These are phyloP conservation scores for Copsychus sechellarum DNA, from an alignment of 2,113 vertebrate genomes.

Conservation along the genomic window DNA sequence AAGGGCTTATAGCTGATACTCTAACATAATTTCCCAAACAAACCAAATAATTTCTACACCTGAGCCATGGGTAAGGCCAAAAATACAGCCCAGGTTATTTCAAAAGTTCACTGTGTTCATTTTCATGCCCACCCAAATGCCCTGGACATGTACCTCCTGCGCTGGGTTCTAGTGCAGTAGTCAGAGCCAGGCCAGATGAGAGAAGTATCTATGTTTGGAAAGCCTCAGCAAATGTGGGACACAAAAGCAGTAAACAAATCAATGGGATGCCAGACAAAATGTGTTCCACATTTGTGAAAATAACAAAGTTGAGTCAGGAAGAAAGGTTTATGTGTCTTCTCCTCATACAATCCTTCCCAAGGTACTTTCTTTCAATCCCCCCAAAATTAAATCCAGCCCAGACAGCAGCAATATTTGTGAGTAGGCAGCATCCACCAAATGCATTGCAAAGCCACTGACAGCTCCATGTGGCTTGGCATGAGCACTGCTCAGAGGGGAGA, in stretches of 20 bases:
- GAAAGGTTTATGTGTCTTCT: conserved; percentile 54
- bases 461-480: not conserved
- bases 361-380: conserved; percentile 2
- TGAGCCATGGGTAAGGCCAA: not conserved
- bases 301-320: conserved; percentile 30
- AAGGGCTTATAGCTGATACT: not conserved
- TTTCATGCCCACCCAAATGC: not conserved
- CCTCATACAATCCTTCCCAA: conserved; percentile 22
- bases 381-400: conserved; percentile 20
- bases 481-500: fast-evolving
- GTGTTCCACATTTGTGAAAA: conserved; percentile 51
- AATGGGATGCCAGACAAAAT: conserved; percentile 50
- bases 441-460: not conserved
- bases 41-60: not conserved
- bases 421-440: fast-evolving
- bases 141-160: not conserved
- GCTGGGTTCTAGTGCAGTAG: not conserved
- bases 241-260: conserved; percentile 60
- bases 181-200: conserved; percentile 41
- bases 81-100: not conserved
- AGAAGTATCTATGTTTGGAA: conserved; percentile 32
- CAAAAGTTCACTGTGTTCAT: not conserved
- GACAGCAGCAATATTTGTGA: conserved; percentile 16
- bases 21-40: not conserved
- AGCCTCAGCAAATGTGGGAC: conserved; percentile 12